Conservation (phyloP, 1,140 invertebrate genomes). For the Globodera rostochiensis region DNA sequence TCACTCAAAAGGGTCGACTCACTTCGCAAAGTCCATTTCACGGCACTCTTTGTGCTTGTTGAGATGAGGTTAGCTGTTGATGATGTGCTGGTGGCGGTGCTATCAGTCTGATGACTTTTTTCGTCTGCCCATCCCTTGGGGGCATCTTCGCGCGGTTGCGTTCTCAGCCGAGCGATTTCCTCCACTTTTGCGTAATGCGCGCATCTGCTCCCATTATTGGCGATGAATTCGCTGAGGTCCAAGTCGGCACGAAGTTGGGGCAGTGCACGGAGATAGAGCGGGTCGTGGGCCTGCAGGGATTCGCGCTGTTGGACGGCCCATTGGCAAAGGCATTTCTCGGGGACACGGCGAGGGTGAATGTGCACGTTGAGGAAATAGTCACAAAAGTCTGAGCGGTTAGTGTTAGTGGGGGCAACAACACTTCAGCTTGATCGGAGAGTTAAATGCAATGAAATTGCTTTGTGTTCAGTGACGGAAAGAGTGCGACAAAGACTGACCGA, state of each 20-base stretch:
- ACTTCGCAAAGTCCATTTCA: conserved; percentile 20
- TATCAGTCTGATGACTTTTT: neutral
- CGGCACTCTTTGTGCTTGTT: conserved; percentile 9
- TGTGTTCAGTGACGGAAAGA: neutral
- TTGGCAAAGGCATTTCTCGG: conserved; percentile 54
- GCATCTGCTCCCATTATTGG: conserved; percentile 18
- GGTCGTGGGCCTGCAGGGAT: conserved; percentile 19
- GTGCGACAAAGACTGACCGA: conserved; percentile 53
- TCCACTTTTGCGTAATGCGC: conserved; percentile 17
- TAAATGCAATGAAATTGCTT: neutral
- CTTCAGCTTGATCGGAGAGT: neutral
- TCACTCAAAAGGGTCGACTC: neutral
- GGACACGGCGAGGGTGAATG: conserved; percentile 40
- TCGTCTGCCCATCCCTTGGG: neutral
- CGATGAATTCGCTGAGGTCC: conserved; percentile 28
- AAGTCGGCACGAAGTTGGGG: conserved; percentile 29
- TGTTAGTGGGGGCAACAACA: neutral
- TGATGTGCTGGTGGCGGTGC: neutral
- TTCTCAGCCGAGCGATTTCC: conserved; percentile 19
- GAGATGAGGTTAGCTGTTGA: conserved; percentile 19
- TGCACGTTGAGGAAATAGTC: conserved; percentile 58
- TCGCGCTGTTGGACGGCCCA: conserved; percentile 28
- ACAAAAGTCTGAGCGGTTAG: conserved; percentile 58
- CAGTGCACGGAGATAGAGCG: conserved; percentile 10
- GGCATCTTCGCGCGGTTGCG: conserved; percentile 9